Evolutionary conservation across 2,888 invertebrate genomes (phyloP), one percentile per base, ranked within the genome.

Genomic region (Luperina testacea): DNA sequence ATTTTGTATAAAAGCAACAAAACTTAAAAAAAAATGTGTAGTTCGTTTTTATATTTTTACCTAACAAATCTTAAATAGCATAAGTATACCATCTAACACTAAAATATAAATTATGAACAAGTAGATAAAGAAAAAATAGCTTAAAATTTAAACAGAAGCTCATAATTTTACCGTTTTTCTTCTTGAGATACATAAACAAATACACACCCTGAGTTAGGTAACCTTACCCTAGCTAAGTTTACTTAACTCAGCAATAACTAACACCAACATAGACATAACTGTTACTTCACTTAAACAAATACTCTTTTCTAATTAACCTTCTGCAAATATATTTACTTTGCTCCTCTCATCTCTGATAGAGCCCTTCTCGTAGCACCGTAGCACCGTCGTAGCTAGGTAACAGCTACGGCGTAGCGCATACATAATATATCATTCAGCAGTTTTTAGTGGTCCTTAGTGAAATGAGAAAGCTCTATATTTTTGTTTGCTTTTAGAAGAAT

Each of bases 301-400:
- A 82, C 64, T 70, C 70, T 59, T 71, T 77, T 51, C 45, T 79
- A 71, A 79, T 78, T 74, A 72, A 76, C 82, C 85, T 87, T 82
- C 85, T 89, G 87, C 20, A 45, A 63, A 72, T 67, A 27, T 77
- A 77, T 72, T 75, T 84, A 64, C 64, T 72, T 51, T 68, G 75
- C 81, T 65, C 68, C 82, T 78, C 86, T 88, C 86, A 89, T 87
- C 88, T 86, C 82, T 72, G 85, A 83, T 87, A 88, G 84, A 89
- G 87, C 89, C 87, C 89, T 88, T 81, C 68, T 83, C 88, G 89
- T 87, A 86, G 85, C 85, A 27, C 51, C 84, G 89, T 89, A 88
- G 87, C 83, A 48, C 63, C 61, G 73, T 7, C 80, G 80, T 81
- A 84, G 83, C 78, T n/a, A 78, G 78, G 85, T 83, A 79, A 80